Base-by-base conservation (phyloP, 2,113 vertebrate genomes). In the Callaeas wilsoni region DNA sequence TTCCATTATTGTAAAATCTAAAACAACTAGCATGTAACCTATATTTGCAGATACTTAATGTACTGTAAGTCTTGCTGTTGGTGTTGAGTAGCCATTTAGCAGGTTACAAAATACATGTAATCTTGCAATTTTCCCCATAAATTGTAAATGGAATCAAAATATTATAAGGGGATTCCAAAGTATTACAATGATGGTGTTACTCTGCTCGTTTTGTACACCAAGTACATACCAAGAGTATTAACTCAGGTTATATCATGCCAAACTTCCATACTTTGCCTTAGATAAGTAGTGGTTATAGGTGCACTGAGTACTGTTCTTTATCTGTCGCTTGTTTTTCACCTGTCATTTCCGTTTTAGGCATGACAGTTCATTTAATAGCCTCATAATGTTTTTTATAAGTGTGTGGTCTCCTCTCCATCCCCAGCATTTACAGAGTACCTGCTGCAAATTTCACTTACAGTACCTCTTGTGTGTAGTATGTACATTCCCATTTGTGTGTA, bases 1-100 rank as follows among this genome's bases (percentile, higher is more conserved):
- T 96, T 76, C 41, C 27, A 42, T 95, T 97, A 68, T 65, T 97
- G 44, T 97, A 97, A 97, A 97, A 96, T 93, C 88, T 97, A 29
- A 92, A 97, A 71, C 92, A 79, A 96, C 78, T 84, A 89, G 90
- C 97, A 86, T 97, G 93, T 80, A 91, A 89, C 56, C 26, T 87
- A 10, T 89, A 89, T 62, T 26, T 96, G 63, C 91, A 93, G 49
- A 80, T 93, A 30, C 46, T 91, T 82, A 47, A 60, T 76, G 88
- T 80, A 49, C 37, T 62, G 1, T 65, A 57, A 82, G 59, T 80
- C 71, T 93, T 90, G 35, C 57, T 39, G 39, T 78, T 71, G 73
- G 63, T 86, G 53, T 94, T 90, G 35, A 85, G 44, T 91, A 83
- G 68, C 63, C n/a, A 71, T 91, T 83, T 69, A 69, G 75, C 1